A percentile compares a stretch with the other conserved stretches of the same genome.
Evolutionary conservation across 2,113 vertebrate genomes (phyloP).

Genomic region (Solea solea): DNA sequence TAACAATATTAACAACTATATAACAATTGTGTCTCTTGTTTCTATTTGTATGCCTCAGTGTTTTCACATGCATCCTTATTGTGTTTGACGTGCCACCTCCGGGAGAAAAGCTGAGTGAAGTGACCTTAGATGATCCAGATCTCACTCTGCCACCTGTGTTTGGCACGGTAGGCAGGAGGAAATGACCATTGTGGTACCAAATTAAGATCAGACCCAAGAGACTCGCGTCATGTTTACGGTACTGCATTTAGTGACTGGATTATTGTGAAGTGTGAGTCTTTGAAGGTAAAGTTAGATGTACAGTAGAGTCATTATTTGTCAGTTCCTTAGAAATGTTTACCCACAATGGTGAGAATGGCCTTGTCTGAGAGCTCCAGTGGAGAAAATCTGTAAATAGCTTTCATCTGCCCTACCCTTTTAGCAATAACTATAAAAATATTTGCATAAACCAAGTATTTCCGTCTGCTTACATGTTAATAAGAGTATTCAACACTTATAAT

Average conservation of each 20-base stretch:
- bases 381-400: too few relatives aligned
- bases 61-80: conserved; percentile 6
- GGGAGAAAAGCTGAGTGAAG: conserved; percentile 17
- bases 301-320: not conserved
- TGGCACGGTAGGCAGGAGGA: conserved; percentile 52
- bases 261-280: not conserved
- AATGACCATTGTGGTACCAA: conserved; percentile 62
- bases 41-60: not conserved
- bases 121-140: conserved; percentile 41
- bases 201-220: conserved; percentile 43
- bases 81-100: not conserved
- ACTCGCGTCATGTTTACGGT: not conserved
- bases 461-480: too few relatives aligned
- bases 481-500: too few relatives aligned
- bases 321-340: not conserved
- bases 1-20: not conserved
- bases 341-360: too few relatives aligned
- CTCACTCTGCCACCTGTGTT: conserved; percentile 54
- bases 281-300: not conserved
- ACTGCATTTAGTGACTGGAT: conserved; percentile 5
- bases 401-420: too few relatives aligned
- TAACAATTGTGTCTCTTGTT: not conserved
- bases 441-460: too few relatives aligned
- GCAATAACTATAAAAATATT: too few relatives aligned
- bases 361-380: too few relatives aligned